Conservation (phyloP, 2,113 vertebrate genomes). For the Holacanthus passer region DNA sequence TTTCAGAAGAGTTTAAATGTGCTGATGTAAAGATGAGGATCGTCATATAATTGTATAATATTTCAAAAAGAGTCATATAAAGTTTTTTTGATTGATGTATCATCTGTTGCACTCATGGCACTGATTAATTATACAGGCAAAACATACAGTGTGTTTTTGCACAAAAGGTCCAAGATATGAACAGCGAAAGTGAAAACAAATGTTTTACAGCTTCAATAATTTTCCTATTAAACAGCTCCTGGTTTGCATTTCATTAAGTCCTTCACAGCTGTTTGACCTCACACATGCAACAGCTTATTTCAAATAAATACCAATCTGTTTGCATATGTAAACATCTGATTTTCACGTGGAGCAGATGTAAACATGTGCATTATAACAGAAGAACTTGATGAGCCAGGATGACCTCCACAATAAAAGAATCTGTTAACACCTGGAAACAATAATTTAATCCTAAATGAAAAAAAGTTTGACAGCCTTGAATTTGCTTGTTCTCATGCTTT, state of each 20-base stretch:
- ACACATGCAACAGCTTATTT: background rate
- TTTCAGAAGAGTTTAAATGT: background rate
- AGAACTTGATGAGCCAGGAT: background rate
- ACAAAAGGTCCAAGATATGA: background rate
- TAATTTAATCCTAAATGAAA: background rate
- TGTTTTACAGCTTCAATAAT: background rate
- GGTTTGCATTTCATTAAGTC: background rate
- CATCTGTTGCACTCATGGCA: background rate
- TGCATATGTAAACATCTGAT: background rate
- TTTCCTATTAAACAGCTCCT: background rate
- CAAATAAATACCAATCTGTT: background rate
- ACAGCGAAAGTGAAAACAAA: background rate
- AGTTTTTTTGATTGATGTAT: background rate
- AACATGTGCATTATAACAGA: background rate
- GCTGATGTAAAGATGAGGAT: background rate
- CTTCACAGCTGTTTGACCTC: background rate
- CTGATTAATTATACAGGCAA: background rate
- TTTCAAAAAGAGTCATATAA: background rate
- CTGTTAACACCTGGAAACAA: background rate
- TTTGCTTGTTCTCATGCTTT: background rate
- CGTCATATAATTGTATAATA: background rate
- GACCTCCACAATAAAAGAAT: background rate
- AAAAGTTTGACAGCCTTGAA: background rate
- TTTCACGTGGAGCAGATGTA: background rate
- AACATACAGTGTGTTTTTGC: background rate